These are phyloP conservation scores for Mus spretus DNA, from an alignment of 2,797 vertebrate genomes.

Conservation along the genomic window DNA sequence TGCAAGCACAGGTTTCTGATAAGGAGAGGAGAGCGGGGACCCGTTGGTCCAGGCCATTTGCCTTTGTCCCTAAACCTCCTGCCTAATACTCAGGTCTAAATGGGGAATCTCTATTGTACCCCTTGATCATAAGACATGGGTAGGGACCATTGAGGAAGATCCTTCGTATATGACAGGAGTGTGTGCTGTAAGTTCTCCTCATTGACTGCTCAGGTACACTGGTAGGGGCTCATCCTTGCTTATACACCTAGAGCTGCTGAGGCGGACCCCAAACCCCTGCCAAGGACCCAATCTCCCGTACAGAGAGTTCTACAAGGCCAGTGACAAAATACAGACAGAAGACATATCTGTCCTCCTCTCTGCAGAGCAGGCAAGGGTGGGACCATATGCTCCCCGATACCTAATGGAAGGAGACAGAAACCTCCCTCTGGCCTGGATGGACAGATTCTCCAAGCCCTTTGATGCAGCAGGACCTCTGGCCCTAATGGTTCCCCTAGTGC, in stretches of 20 bases:
- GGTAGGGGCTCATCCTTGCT: background rate
- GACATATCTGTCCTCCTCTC: background rate
- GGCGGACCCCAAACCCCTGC: background rate
- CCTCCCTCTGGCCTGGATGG: background rate
- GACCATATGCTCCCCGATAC: too few relatives aligned
- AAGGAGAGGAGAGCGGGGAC: background rate
- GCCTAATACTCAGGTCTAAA: background rate
- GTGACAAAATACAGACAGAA: background rate
- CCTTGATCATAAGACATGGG: background rate
- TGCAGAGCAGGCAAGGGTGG: too few relatives aligned
- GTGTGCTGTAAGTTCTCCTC: fast-evolving
- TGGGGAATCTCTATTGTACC: background rate
- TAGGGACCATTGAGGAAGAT: too few relatives aligned
- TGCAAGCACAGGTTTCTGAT: background rate
- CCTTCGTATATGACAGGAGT: background rate
- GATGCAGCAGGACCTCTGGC: background rate
- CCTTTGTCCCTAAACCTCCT: background rate
- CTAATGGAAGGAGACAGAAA: background rate
- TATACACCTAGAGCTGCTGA: background rate
- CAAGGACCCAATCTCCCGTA: background rate
- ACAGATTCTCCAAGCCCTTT: too few relatives aligned
- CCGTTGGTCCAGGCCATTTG: background rate
- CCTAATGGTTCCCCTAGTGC: background rate
- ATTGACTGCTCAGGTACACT: background rate
- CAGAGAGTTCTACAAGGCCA: too few relatives aligned